phyloP scores from a whole-genome alignment of 2,888 invertebrate species.

The Pseudanteris insignis region DNA sequence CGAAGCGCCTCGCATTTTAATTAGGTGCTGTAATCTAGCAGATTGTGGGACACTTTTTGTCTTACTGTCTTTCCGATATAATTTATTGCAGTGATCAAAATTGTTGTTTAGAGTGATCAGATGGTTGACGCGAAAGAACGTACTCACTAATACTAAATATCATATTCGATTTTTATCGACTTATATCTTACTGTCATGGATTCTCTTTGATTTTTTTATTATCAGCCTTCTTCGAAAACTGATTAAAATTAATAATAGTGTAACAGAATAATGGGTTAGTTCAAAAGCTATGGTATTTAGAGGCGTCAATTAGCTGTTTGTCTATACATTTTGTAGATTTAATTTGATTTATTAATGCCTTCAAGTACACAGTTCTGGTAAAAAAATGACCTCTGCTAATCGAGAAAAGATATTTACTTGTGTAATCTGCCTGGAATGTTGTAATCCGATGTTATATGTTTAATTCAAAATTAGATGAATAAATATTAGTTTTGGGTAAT shows the following conservation, averaged over 20 bases:
- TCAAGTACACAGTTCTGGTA: conserved; percentile 3
- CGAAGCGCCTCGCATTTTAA: background rate
- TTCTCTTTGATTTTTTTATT: too few relatives aligned
- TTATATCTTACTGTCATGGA: too few relatives aligned
- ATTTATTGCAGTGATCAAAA: background rate
- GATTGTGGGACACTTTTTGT: conserved; percentile 3
- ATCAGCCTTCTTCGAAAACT: too few relatives aligned
- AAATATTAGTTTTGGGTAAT: background rate
- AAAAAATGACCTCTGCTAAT: conserved; percentile 18
- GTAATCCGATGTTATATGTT: conserved; percentile 5
- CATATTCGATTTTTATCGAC: too few relatives aligned
- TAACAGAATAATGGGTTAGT: too few relatives aligned
- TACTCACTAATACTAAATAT: too few relatives aligned
- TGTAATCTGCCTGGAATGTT: conserved; percentile 9
- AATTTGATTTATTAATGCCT: background rate
- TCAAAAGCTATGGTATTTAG: too few relatives aligned
- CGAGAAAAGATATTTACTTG: conserved; percentile 3
- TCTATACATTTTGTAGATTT: too few relatives aligned
- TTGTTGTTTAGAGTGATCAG: too few relatives aligned
- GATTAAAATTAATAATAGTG: too few relatives aligned
- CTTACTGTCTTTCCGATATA: conserved; percentile 1
- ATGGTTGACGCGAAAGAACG: too few relatives aligned
- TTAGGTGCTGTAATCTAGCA: background rate
- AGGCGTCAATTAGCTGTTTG: too few relatives aligned
- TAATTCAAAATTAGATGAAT: conserved; percentile 1